These are phyloP conservation scores for Stigmatopora argus DNA, from an alignment of 2,113 vertebrate genomes.

Conservation along the genomic window DNA sequence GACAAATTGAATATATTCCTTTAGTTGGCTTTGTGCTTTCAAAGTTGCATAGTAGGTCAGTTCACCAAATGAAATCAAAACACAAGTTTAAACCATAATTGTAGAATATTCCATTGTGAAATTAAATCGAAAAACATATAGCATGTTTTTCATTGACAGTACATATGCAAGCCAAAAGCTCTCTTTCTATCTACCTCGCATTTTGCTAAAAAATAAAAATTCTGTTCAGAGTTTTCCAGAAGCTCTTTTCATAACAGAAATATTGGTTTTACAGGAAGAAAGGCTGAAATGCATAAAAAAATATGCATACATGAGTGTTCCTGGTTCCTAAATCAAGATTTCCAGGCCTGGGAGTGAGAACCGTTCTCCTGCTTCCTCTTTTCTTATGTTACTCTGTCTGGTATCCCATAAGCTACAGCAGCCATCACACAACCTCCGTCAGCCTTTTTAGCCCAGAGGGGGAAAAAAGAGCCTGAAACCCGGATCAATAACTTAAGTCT, in stretches of 20 bases:
- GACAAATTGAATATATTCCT: background rate
- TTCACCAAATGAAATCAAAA: background rate
- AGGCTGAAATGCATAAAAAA: background rate
- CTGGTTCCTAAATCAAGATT: slow-evolving; percentile 16
- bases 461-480: slow-evolving; percentile 59
- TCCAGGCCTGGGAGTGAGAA: slow-evolving; percentile 56
- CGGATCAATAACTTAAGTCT: slow-evolving; percentile 75
- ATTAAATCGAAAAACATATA: background rate
- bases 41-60: background rate
- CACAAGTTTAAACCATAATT: background rate
- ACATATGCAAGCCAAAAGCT: background rate
- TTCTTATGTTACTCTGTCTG: slow-evolving; percentile 25
- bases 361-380: slow-evolving; percentile 36
- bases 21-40: background rate
- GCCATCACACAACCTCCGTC: slow-evolving; percentile 64
- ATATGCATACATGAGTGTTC: background rate
- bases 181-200: background rate
- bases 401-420: slow-evolving; percentile 42
- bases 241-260: background rate
- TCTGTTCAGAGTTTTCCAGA: background rate
- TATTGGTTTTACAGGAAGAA: background rate
- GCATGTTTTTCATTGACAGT: background rate
- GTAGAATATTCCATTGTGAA: background rate
- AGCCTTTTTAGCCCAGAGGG: slow-evolving; percentile 65
- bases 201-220: background rate